phyloP scores from a whole-genome alignment of 2,888 invertebrate species.

The Xestoiulus laeticollis region DNA sequence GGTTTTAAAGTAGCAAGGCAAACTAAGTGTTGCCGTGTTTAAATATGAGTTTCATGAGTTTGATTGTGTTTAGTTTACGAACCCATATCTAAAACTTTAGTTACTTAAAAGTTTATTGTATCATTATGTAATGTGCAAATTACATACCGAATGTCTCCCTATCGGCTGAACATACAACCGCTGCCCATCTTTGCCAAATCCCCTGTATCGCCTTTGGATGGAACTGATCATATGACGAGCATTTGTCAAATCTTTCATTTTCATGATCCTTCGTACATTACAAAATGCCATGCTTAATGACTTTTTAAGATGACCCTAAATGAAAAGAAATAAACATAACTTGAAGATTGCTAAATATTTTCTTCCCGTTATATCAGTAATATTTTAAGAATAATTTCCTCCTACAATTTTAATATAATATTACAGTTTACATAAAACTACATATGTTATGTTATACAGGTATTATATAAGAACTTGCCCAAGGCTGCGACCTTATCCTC shows the following conservation, averaged over 20 bases:
- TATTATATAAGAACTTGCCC: slow-evolving; percentile 21
- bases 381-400: not conserved
- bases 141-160: not conserved
- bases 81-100: too few species aligned
- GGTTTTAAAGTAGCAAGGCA: too few species aligned
- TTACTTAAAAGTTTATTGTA: too few species aligned
- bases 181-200: slow-evolving; percentile 43
- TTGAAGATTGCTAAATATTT: not conserved
- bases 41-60: too few species aligned
- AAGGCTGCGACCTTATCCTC: slow-evolving; percentile 39
- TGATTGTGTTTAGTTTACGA: too few species aligned
- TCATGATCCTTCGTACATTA: slow-evolving; percentile 50
- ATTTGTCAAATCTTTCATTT: slow-evolving; percentile 14
- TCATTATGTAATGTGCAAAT: not conserved
- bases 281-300: slow-evolving; percentile 50
- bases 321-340: not conserved
- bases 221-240: slow-evolving; percentile 42
- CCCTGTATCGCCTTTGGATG: slow-evolving; percentile 51
- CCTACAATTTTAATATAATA: not conserved
- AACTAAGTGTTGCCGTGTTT: too few species aligned
- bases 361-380: too few species aligned
- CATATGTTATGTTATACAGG: not conserved
- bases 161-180: not conserved
- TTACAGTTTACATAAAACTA: not conserved
- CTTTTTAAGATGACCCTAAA: slow-evolving; percentile 50